phyloP scores from a whole-genome alignment of 2,113 vertebrate species.

The Formicarius rufipectus region DNA sequence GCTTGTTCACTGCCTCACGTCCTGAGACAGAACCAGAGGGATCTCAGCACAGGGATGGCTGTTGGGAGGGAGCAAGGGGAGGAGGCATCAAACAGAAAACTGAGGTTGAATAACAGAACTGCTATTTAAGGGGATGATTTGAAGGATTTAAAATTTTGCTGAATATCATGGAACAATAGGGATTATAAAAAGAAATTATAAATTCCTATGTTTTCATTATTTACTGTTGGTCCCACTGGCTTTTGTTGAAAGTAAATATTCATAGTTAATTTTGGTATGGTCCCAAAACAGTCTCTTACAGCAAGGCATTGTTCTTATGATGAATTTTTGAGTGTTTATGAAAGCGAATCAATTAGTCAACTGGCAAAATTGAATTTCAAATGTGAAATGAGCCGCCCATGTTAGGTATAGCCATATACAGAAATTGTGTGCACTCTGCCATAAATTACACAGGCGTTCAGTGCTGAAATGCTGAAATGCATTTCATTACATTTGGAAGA shows the following conservation, averaged over 20 bases:
- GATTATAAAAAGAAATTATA: background rate
- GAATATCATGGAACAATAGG: background rate
- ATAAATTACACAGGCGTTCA: background rate
- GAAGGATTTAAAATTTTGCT: background rate
- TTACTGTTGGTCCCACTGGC: background rate
- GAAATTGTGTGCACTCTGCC: background rate
- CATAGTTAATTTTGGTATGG: background rate
- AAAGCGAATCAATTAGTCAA: slow-evolving; percentile 37
- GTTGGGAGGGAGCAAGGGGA: background rate
- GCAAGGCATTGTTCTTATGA: slow-evolving; percentile 14
- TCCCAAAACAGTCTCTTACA: background rate
- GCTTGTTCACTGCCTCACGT: background rate
- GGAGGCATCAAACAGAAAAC: background rate
- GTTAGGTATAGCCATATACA: background rate
- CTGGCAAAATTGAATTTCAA: slow-evolving; percentile 32
- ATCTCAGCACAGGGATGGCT: background rate
- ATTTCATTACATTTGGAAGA: background rate
- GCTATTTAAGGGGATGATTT: background rate
- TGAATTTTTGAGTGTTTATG: slow-evolving; percentile 19
- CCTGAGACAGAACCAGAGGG: background rate
- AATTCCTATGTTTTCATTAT: background rate
- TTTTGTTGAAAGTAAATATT: slow-evolving; percentile 36
- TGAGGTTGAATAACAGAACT: background rate
- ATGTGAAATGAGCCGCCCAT: background rate
- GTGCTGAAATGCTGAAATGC: background rate